Evolutionary conservation across 2,113 vertebrate species (phyloP), one percentile per base, ranked within the genome.

Genomic region (Syngnathus floridae): DNA sequence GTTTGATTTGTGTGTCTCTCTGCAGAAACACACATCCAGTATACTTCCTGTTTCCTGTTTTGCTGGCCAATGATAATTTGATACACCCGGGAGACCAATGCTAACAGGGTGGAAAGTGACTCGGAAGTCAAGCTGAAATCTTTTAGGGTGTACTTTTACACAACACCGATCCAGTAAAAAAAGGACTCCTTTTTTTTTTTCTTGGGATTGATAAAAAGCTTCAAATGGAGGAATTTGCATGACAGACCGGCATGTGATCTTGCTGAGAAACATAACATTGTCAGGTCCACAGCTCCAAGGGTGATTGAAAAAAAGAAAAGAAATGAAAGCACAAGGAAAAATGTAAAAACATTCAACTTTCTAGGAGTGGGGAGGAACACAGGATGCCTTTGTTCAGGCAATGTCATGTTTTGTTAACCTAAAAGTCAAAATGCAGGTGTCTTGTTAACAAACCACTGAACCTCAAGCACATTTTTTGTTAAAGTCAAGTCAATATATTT

Each of bases 1-100:
- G 5, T 70, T 40, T 71, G 11, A 13, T 31, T 31, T 61, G 37
- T 40, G 74, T 83, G 60, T 75, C 73, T 73, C 77, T 66, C 66
- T 62, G 38, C 56, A 58, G 77, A 78, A 79, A 64, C 72, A 64
- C 72, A 76, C 69, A 59, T 73, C 66, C 7, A 9, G 45, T 7
- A 12, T 49, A 37, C 80, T 81, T 84, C 77, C 80, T 69, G 75
- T 70, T 85, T 88, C 84, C 83, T 84, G 75, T 66, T 82, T 80
- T 70, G 80, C 71, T 19, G 61, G 72, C 79, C 82, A 76, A 70
- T 75, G 80, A 81, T 74, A 87, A 88, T 83, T 56, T 79, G 84
- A 88, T 84, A 79, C 71, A 79, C 86, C 76, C 83, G 56, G 71
- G 83, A 73, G 86, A 76, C 71, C 62, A 60, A 52, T 59, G 68